phyloP scores from a whole-genome alignment of 2,797 vertebrate genomes.

The Coilia nasus region DNA sequence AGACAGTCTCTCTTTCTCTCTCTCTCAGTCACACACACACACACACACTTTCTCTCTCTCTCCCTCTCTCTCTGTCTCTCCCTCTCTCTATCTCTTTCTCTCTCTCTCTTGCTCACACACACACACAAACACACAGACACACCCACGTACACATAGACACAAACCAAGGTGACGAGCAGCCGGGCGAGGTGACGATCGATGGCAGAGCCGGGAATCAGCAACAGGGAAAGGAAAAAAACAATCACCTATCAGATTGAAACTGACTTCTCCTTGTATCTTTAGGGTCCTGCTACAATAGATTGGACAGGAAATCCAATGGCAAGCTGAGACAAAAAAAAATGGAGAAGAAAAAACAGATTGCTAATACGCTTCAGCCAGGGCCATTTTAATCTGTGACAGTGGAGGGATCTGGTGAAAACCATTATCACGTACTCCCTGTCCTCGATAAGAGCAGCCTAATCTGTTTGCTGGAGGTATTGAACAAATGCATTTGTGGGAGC shows the following conservation, averaged over 20 bases:
- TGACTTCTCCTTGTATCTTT: constrained; percentile 92
- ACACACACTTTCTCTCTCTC: background rate
- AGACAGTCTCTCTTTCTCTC: too few relatives aligned
- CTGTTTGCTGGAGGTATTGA: constrained; percentile 95
- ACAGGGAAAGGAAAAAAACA: constrained; percentile 76
- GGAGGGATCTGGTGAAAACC: constrained; percentile 93
- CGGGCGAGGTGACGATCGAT: constrained; percentile 73
- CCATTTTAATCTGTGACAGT: constrained; percentile 95
- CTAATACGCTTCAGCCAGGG: constrained; percentile 75
- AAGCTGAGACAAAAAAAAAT: constrained; percentile 77
- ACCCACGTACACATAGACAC: constrained; percentile 34
- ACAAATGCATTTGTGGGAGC: constrained; percentile 86
- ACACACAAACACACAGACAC: background rate
- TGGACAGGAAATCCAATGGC: constrained; percentile 89
- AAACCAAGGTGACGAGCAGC: constrained; percentile 74
- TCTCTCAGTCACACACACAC: constrained; percentile 40
- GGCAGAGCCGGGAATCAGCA: constrained; percentile 77
- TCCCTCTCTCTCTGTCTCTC: too few relatives aligned
- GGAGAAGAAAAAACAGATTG: constrained; percentile 70
- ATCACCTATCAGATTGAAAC: constrained; percentile 89
- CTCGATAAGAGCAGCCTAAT: constrained; percentile 91
- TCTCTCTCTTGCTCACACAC: constrained; percentile 34
- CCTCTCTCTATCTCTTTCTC: too few relatives aligned
- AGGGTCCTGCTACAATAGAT: constrained; percentile 84
- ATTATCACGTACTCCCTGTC: constrained; percentile 92